Conservation (phyloP, 2,888 invertebrate genomes). For the Galeruca laticollis region DNA sequence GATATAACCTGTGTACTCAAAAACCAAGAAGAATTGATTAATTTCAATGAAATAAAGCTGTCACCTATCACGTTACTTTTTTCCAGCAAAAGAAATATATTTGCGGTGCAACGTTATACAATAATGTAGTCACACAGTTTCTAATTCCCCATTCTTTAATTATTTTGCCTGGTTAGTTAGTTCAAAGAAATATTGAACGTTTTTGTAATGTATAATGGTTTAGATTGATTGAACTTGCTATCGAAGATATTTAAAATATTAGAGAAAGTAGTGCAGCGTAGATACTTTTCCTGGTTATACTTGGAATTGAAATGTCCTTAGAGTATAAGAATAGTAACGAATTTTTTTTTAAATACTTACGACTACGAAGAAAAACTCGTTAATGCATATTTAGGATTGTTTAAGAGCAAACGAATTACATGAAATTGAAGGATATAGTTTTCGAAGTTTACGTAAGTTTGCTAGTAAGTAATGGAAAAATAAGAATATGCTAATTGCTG, state of each 20-base stretch:
- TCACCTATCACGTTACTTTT: not conserved
- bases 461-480: too few species aligned
- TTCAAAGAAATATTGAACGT: not conserved
- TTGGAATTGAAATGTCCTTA: too few species aligned
- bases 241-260: not conserved
- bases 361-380: too few species aligned
- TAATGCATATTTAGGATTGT: too few species aligned
- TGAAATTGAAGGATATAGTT: too few species aligned
- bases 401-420: too few species aligned
- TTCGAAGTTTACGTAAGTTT: too few species aligned
- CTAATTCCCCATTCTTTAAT: not conserved
- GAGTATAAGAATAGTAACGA: too few species aligned
- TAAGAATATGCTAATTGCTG: too few species aligned
- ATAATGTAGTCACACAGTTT: conserved; percentile 1
- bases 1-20: too few species aligned
- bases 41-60: not conserved
- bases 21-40: not conserved
- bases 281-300: not conserved
- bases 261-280: not conserved
- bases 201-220: not conserved
- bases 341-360: too few species aligned
- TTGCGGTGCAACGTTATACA: not conserved
- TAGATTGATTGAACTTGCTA: not conserved
- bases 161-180: not conserved
- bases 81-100: not conserved